Evolutionary conservation across 2,113 vertebrate genomes (phyloP), one percentile per base, ranked within the genome.

Genomic region (Eupsittula cactorum): DNA sequence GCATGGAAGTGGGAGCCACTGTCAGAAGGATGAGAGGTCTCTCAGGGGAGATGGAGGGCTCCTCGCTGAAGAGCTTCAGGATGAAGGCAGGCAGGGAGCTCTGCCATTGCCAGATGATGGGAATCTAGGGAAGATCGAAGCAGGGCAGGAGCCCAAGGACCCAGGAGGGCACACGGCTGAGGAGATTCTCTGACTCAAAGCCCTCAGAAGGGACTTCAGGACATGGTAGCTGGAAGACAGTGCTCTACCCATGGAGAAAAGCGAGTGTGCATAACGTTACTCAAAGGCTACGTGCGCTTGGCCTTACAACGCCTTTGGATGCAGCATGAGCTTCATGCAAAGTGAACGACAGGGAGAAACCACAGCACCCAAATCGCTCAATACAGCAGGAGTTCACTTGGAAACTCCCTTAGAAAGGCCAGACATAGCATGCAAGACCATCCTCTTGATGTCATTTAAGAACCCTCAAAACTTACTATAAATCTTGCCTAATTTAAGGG

Each of bases 221-320:
- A 93, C 81, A 35, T 6, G 65, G 94, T 83, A 89, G 68, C 69
- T 78, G 93, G 85, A 76, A 92, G 87, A 90, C 12, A 12, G 1
- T 1, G 35, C 67, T 88, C 85, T 92, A 35, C 65, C 52, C 63
- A 67, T 4, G 1, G 39, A 31, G 69, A 52, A n/a, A 4, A 80
- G 89, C 84, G 80, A 89, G 71, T 74, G 82, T 29, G 14, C 52
- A 10, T 18, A 5, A 55, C 82, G 95, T 81, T 84, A 81, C 55
- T 49, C 64, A 88, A 86, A 94, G 92, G 86, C 53, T 33, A 17
- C 13, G 2, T 16, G 59, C 3, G 2, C 68, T 74, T 50, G 85
- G 87, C 79, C 82, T 70, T 27, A 17, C 1, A 3, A 64, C 23
- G 46, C 42, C 44, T 76, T 69, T 41, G 86, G 86, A 24, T 10